Percentiles rank a stretch among this genome's conserved stretches.
Conservation (phyloP, 2,888 invertebrate species). For the Busseola fusca region DNA sequence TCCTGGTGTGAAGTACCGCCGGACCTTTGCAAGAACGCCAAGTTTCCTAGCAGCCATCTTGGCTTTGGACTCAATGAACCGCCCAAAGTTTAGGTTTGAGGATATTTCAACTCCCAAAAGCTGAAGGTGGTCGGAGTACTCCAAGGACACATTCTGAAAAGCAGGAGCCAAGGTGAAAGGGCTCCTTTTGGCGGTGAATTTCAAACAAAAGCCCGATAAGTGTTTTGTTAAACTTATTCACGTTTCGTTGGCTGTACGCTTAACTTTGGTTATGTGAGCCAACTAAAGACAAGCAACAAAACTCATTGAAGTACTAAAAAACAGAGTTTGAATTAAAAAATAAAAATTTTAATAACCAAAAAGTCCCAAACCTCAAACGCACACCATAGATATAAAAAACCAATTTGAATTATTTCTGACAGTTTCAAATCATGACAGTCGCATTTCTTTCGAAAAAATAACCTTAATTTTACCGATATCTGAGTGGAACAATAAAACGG, state of each 20-base stretch:
- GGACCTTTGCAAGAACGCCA: too few relatives aligned
- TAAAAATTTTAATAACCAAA: neutral
- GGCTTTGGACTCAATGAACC: too few relatives aligned
- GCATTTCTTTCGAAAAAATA: conserved; percentile 31
- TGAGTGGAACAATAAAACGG: conserved; percentile 10
- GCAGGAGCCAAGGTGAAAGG: too few relatives aligned
- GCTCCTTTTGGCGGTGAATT: too few relatives aligned
- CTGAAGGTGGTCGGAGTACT: too few relatives aligned
- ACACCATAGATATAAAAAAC: neutral
- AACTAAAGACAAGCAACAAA: neutral
- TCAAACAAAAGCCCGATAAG: neutral
- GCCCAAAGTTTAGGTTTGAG: too few relatives aligned
- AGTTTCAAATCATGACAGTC: conserved; percentile 1
- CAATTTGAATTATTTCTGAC: conserved; percentile 40
- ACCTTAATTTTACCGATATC: conserved; percentile 22
- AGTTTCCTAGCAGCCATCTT: too few relatives aligned
- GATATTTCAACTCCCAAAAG: too few relatives aligned
- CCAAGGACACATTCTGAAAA: too few relatives aligned
- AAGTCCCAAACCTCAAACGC: conserved; percentile 25
- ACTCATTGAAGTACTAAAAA: neutral
- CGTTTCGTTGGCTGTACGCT: neutral
- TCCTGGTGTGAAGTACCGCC: too few relatives aligned
- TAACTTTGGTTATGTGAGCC: neutral
- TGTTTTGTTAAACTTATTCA: neutral
- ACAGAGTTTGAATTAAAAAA: conserved; percentile 9